Base-by-base conservation (phyloP, 2,888 invertebrate species). In the Drosophila histrio region DNA sequence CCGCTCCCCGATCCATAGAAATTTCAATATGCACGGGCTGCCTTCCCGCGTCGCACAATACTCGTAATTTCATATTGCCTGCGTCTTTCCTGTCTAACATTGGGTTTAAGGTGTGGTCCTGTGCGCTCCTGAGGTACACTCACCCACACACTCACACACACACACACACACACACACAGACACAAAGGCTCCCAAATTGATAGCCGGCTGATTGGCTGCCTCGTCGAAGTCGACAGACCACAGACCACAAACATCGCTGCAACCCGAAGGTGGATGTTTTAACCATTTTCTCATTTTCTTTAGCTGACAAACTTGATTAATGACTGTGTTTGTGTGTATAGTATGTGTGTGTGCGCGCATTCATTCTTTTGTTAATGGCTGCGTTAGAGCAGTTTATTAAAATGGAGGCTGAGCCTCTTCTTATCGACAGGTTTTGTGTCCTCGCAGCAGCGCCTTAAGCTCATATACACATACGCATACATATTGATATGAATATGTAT, bases 21-120 rank as follows among this genome's bases (percentile, higher is more conserved):
- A 56, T 72, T 58, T 62, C 62, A 66, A 61, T 79, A 77, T 71
- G 74, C 72, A 34, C 39, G 15, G 30, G 19, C 22, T 52, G 64
- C 15, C 60, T 47, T 52, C 67, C 77, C 61, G 73, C 61, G 41
- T 76, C 47, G 68, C 49, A 53, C 50, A 58, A 72, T 63, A 24
- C 62, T 57, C 63, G 71, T 74, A 66, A 70, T 58, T 74, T 74
- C 65, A 61, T 58, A 59, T 65, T 70, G 64, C 39, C 36, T 43
- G 28, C 26, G 28, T 50, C 49, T 65, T 65, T 56, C 59, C 66
- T 66, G 63, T 50, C 62, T 43, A 36, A 17, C 52, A 13, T 41
- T 41, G 46, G 21, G 26, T 61, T 52, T 24, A 60, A 79, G 82
- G 82, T 83, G 82, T 79, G 82, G 86, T 82, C 86, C 83, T 85